Evolutionary conservation across 2,888 invertebrate genomes (phyloP).

Genomic region (Kryphioiulus occultus): DNA sequence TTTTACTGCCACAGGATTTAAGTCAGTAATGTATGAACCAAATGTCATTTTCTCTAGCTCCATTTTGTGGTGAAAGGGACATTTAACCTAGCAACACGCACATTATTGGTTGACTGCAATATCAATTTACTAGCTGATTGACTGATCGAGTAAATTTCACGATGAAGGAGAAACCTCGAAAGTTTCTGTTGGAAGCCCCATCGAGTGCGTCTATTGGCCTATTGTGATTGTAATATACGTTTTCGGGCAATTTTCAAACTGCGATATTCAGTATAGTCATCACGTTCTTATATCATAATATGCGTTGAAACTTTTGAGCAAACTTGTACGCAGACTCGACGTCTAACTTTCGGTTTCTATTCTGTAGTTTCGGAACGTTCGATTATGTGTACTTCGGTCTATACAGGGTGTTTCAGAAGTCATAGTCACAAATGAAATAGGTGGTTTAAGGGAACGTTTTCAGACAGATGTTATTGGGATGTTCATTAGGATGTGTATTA

Average conservation of each 20-base stretch:
- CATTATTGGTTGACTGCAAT: background rate
- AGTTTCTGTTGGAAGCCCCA: background rate
- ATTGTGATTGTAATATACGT: background rate
- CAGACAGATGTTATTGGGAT: too few species aligned
- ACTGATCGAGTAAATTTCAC: background rate
- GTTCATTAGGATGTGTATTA: too few species aligned
- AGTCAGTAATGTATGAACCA: too few species aligned
- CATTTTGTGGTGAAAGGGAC: background rate
- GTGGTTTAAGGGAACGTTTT: too few species aligned
- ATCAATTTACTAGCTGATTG: background rate
- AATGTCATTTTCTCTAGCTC: background rate
- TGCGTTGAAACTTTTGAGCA: background rate
- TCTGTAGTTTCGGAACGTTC: too few species aligned
- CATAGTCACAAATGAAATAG: too few species aligned
- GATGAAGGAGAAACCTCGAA: background rate
- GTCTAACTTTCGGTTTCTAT: background rate
- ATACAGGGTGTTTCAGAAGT: too few species aligned
- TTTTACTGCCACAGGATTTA: too few species aligned
- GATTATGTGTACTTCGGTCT: too few species aligned
- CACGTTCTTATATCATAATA: background rate
- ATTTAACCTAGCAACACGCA: slow-evolving; percentile 27
- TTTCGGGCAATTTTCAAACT: background rate
- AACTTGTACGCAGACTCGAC: background rate
- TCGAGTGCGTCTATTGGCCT: background rate
- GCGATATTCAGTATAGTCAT: background rate